Percentiles rank a stretch among this genome's conserved stretches.
phyloP scores from a whole-genome alignment of 1,140 invertebrate species.

The Dendroctonus ponderosae region DNA sequence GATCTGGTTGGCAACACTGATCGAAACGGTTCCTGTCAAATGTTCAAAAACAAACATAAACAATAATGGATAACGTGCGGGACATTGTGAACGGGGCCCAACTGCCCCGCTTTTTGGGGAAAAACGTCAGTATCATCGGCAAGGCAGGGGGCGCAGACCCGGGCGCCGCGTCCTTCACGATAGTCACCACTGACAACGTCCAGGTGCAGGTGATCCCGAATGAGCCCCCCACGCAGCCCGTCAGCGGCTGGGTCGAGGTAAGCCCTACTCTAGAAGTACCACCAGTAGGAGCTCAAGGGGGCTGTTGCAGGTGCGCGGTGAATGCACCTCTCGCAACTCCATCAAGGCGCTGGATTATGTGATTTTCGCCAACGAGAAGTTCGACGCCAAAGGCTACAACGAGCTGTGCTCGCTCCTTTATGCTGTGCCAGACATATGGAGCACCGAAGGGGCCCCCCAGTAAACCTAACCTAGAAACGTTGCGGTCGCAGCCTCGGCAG shows the following conservation, averaged over 20 bases:
- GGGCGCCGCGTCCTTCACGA: constrained; percentile 17
- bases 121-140: constrained; percentile 23
- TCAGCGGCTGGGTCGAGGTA: constrained; percentile 30
- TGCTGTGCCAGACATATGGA: constrained; percentile 29
- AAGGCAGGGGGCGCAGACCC: constrained; percentile 5
- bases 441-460: neutral
- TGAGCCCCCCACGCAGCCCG: constrained; percentile 13
- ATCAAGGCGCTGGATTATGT: constrained; percentile 26
- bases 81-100: constrained; percentile 28
- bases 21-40: no score
- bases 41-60: no score
- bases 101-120: constrained; percentile 25
- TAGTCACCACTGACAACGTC: constrained; percentile 26
- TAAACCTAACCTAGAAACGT: neutral
- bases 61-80: constrained; percentile 21
- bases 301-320: constrained; percentile 25
- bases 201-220: constrained; percentile 18
- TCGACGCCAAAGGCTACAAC: constrained; percentile 25
- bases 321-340: constrained; percentile 13
- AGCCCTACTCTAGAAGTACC: neutral
- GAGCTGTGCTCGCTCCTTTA: constrained; percentile 23
- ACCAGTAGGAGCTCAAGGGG: neutral
- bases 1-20: no score
- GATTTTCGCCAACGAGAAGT: constrained; percentile 28
- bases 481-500: no score